These are phyloP conservation scores for Drosophila sp. DNA, from an alignment of 1,140 invertebrate genomes.

Conservation along the genomic window DNA sequence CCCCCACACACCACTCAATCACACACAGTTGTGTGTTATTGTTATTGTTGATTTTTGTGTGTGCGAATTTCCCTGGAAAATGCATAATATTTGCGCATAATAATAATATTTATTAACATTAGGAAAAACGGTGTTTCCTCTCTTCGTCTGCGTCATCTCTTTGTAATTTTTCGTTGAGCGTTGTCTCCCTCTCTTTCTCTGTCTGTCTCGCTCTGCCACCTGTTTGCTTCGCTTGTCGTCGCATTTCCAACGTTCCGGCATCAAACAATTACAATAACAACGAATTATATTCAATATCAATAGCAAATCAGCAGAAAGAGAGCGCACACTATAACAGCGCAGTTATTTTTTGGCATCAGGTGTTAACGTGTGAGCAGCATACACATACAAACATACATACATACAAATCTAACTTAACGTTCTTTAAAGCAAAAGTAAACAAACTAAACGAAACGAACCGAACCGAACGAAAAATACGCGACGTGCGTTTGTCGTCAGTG, in stretches of 20 bases:
- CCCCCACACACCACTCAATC: constrained; percentile 9
- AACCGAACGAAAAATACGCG: constrained; percentile 52
- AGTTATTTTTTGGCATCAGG: constrained; percentile 66
- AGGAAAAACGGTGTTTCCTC: constrained; percentile 9
- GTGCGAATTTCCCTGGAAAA: constrained; percentile 61
- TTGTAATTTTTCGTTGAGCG: constrained; percentile 12
- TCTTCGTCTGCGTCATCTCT: constrained; percentile 40
- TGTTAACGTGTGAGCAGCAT: constrained; percentile 64
- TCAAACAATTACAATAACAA: constrained; percentile 49
- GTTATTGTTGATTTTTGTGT: constrained; percentile 19
- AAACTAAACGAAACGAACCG: constrained; percentile 56
- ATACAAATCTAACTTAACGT: constrained; percentile 12
- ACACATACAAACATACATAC: constrained; percentile 21
- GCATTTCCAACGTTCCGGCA: constrained; percentile 40
- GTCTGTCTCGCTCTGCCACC: constrained; percentile 58
- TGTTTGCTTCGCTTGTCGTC: constrained; percentile 54
- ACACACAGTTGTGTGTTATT: too few species aligned
- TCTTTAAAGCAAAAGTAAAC: constrained; percentile 49
- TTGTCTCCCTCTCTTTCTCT: constrained; percentile 34
- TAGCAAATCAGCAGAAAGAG: constrained; percentile 52
- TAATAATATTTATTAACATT: constrained; percentile 29
- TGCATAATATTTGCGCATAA: constrained; percentile 65
- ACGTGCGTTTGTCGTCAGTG: constrained; percentile 43
- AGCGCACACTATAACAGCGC: constrained; percentile 54
- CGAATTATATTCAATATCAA: constrained; percentile 55